Evolutionary conservation across 1,140 invertebrate species (phyloP).

Genomic region (Brachionus manjavacas): DNA sequence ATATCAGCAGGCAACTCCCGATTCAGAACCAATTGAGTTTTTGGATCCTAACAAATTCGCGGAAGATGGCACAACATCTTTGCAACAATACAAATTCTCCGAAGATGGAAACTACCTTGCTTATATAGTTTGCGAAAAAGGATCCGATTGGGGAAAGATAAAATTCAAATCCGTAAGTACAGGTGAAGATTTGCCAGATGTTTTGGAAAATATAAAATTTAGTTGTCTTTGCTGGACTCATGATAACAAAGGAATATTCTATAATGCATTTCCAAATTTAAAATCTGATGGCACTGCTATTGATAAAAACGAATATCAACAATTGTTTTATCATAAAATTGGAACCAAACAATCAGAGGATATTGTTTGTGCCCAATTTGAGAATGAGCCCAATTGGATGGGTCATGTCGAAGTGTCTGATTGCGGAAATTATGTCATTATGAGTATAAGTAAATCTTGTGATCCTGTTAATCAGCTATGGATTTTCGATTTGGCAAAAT

Average conservation of each 20-base stretch:
- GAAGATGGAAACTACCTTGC: constrained; percentile 83
- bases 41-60: constrained; percentile 88
- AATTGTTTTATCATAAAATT: constrained; percentile 83
- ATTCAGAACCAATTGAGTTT: constrained; percentile 77
- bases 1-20: constrained; percentile 78
- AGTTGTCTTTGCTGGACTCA: constrained; percentile 85
- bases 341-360: constrained; percentile 82
- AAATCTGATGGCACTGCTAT: constrained; percentile 86
- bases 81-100: constrained; percentile 74
- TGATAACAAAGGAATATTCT: constrained; percentile 89
- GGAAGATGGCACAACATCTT: constrained; percentile 82
- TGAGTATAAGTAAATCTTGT: constrained; percentile 74
- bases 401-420: constrained; percentile 77
- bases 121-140: constrained; percentile 73
- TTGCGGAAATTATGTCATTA: constrained; percentile 80
- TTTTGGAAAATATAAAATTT: constrained; percentile 84
- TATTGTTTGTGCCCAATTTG: constrained; percentile 80
- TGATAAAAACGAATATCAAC: constrained; percentile 77
- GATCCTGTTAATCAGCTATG: constrained; percentile 77
- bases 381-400: constrained; percentile 82
- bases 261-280: constrained; percentile 74
- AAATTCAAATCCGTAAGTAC: constrained; percentile 56
- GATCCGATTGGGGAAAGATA: constrained; percentile 42
- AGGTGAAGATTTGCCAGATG: constrained; percentile 79
- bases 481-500: constrained; percentile 66